Percentiles rank a stretch among this genome's conserved stretches.
phyloP scores from a whole-genome alignment of 2,888 invertebrate genomes.

The Hoplodrina ambigua region DNA sequence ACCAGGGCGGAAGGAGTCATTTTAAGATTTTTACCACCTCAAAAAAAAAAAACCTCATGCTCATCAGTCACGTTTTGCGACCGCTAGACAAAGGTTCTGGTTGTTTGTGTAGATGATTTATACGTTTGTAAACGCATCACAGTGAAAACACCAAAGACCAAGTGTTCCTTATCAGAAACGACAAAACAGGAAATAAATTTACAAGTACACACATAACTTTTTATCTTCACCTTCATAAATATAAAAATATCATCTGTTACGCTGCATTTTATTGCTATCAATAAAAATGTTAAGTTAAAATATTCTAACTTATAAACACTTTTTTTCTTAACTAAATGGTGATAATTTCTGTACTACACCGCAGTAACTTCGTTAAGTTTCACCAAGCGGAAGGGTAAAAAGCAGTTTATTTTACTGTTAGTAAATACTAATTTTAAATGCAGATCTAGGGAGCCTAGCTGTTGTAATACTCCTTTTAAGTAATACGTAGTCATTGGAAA shows the following conservation, averaged over 20 bases:
- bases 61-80: too few species aligned
- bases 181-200: slow-evolving; percentile 24
- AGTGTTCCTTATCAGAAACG: background rate
- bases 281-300: slow-evolving; percentile 49
- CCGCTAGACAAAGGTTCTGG: too few species aligned
- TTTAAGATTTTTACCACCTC: too few species aligned
- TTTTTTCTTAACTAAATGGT: slow-evolving; percentile 51
- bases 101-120: too few species aligned
- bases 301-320: slow-evolving; percentile 55
- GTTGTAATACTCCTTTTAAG: slow-evolving; percentile 26
- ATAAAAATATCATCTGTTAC: slow-evolving; percentile 17
- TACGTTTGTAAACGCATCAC: background rate
- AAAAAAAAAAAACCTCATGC: too few species aligned
- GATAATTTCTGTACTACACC: slow-evolving; percentile 45
- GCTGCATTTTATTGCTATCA: slow-evolving; percentile 46
- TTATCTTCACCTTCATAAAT: slow-evolving; percentile 21
- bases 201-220: slow-evolving; percentile 4
- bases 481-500: background rate
- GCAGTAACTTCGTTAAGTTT: slow-evolving; percentile 34
- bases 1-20: too few species aligned
- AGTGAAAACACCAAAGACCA: slow-evolving; percentile 12
- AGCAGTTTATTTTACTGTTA: slow-evolving; percentile 41
- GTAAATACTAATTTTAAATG: slow-evolving; percentile 45
- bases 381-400: slow-evolving; percentile 33
- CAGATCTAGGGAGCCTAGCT: slow-evolving; percentile 21